These are phyloP conservation scores for Toxostoma redivivum DNA, from an alignment of 2,113 vertebrate genomes.

Conservation along the genomic window DNA sequence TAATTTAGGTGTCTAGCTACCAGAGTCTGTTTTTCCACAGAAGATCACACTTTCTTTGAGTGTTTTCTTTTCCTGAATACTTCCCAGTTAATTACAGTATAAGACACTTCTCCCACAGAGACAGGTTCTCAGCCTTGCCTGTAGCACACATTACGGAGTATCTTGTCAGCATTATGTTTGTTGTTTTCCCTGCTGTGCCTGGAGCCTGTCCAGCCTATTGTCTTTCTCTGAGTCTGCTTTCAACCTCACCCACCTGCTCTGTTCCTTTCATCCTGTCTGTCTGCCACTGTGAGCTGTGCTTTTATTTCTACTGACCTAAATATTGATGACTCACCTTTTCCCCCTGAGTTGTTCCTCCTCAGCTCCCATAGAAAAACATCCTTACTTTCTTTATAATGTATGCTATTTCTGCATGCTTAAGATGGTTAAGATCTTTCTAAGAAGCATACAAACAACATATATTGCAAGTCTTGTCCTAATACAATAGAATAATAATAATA, in stretches of 20 bases:
- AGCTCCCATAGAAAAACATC: background rate
- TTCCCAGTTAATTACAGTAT: conserved; percentile 10
- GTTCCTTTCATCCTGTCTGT: background rate
- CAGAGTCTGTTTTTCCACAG: background rate
- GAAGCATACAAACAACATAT: background rate
- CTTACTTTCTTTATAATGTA: background rate
- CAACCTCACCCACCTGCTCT: background rate
- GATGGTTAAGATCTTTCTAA: background rate
- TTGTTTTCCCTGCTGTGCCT: background rate
- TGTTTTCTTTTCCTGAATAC: background rate
- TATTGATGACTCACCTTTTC: background rate
- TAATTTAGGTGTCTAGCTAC: background rate
- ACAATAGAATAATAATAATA: background rate
- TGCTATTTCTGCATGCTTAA: background rate
- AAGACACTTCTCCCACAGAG: background rate
- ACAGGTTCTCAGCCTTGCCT: background rate
- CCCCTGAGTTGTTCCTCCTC: background rate
- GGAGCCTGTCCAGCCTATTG: background rate
- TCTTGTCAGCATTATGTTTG: background rate
- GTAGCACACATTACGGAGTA: background rate
- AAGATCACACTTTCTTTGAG: background rate
- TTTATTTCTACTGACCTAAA: background rate
- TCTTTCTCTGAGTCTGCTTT: background rate
- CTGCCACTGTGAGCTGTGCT: background rate
- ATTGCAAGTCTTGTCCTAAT: background rate